A percentile compares a stretch with the other conserved stretches of the same genome.
Evolutionary conservation across 2,797 vertebrate species (phyloP).

Genomic region (Tachyglossus aculeatus): DNA sequence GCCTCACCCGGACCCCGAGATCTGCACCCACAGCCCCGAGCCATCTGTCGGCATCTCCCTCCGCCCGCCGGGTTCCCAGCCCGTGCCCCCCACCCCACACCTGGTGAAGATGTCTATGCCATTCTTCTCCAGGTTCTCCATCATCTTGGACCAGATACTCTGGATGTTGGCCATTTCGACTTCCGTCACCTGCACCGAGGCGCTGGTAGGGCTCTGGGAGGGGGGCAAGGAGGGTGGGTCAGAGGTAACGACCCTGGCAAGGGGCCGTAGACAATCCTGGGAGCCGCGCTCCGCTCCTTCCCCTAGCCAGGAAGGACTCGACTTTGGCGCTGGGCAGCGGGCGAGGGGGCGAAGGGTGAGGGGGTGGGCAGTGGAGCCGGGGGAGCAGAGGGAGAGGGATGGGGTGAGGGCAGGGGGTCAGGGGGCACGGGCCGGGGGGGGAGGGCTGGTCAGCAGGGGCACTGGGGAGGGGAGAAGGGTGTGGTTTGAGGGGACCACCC

Average conservation of each 20-base stretch:
- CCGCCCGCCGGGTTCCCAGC: background rate
- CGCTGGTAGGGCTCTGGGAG: background rate
- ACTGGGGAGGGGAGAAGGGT: background rate
- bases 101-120: background rate
- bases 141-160: background rate
- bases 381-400: background rate
- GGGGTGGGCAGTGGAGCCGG: background rate
- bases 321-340: background rate
- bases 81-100: background rate
- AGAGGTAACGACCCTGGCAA: background rate
- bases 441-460: too few relatives aligned
- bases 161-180: background rate
- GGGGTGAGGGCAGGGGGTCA: too few relatives aligned
- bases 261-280: background rate
- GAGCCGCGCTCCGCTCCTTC: background rate
- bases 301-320: background rate
- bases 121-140: background rate
- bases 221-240: background rate
- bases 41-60: background rate
- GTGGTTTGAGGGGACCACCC: too few relatives aligned
- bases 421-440: rapidly evolving
- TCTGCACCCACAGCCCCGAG: background rate
- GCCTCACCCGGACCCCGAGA: too few relatives aligned
- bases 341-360: background rate
- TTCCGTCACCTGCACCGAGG: background rate